Base-by-base conservation (phyloP, 2,888 invertebrate species). In the Lycaena phlaeas region DNA sequence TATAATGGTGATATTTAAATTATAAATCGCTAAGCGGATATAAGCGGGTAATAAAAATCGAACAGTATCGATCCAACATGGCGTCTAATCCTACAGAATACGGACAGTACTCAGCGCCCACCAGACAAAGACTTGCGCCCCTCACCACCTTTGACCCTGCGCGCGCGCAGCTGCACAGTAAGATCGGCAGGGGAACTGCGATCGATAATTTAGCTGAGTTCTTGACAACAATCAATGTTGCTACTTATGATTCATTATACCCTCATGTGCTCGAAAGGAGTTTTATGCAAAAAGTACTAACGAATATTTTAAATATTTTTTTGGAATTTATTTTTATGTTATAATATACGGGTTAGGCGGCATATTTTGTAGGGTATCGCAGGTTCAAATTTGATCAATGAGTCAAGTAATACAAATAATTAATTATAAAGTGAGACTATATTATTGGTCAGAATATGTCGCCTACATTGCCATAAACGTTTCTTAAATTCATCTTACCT, bases 131-230 rank as follows among this genome's bases (percentile, higher is more conserved):
- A 59, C 65, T 65, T 69, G 61, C 66, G 51, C 61, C 61, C 58
- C 58, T 54, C 53, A 48, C 49, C 49, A 76, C 79, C 79, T 79
- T 74, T 75, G 78, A 75, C 79, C 76, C 73, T 55, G 75, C 79
- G 77, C 68, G 42, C 46, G 70, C 63, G 79, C 79, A 81, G 81
- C 81, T 82, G 81, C 75, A 56, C 53, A 51, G 54, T 59, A 76
- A 74, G 76, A 74, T 74, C 67, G 69, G 59, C 58, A 61, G 69
- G 73, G 75, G 76, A 55, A 66, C 61, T 59, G 54, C 69, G 76
- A 77, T 78, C 77, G 76, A 77, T 78, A 74, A 53, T 29, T 26
- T 57, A 43, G 44, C 38, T 31, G 34, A 29, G 43, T 42, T 43
- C 42, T 42, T 40, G 34, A 41, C 43, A 46, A 41, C 38, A 29